Evolutionary conservation across 2,797 vertebrate species (phyloP), one percentile per base, ranked within the genome.

Genomic region (Enteromius afrohamiltoni): DNA sequence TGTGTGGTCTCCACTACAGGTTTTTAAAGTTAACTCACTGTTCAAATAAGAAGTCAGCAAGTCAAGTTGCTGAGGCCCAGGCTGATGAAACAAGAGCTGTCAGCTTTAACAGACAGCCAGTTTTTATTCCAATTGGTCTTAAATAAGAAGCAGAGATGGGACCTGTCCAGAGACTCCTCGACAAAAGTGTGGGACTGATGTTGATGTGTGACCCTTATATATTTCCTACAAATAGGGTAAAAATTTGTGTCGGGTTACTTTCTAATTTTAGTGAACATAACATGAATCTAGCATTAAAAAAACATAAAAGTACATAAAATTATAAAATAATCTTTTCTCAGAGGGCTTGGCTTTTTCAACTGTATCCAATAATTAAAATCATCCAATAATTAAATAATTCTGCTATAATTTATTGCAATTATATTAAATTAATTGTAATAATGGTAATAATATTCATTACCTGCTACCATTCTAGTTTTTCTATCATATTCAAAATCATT

Each of bases 91-190:
- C 23, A 13, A 51, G 75, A 88, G 69, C 55, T 1, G 45, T 23
- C 80, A 68, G 76, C 26, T 73, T 87, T 85, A 81, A 47, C 26
- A 34, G 53, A 65, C n/a, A 23, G 53, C 21, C 51, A 42, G 65
- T 77, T 85, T 77, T 85, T 77, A 83, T 85, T 83, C 83, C 60
- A 77, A 60, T 68, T 71, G 31, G 82, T 69, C 14, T 85, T 83
- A 60, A 77, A 51, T 81, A 85, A 88, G 85, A 40, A 21, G 73
- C 14, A 21, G 70, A 40, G 49, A n/a, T 79, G 53, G 53, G 68
- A 65, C 45, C 10, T 65, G 76, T 75, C 73, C 21, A 29, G 34
- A 40, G n/a, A 60, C 8, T 26, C 71, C 26, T 45, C 71, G 29
- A 82, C 70, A 58, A 74, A 70, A n/a, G 65, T 74, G 10, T 11